Conservation (phyloP, 2,113 vertebrate genomes). For the Steatornis caripensis region DNA sequence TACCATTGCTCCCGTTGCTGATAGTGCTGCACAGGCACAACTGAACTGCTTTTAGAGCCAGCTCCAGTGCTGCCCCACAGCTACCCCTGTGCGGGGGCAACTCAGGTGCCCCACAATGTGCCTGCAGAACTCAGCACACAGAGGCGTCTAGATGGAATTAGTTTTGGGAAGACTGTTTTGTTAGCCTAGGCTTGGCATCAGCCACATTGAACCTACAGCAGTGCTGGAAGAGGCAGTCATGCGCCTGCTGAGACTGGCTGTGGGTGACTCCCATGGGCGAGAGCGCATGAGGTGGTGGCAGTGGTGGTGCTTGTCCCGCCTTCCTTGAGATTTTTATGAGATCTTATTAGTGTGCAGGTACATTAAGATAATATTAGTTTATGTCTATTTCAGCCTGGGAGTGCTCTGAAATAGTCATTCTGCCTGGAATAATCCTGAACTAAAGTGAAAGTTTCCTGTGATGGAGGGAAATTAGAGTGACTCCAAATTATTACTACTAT, state of each 20-base stretch:
- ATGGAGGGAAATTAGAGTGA: neutral
- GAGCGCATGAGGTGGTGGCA: neutral
- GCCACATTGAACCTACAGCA: neutral
- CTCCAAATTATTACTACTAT: neutral
- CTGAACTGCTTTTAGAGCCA: neutral
- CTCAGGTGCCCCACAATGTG: accelerated
- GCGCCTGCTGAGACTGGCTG: neutral
- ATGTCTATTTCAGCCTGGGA: neutral
- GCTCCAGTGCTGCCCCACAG: neutral
- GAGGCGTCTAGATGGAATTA: neutral
- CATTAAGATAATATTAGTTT: neutral
- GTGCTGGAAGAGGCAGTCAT: neutral
- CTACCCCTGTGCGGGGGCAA: accelerated
- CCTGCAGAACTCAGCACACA: accelerated
- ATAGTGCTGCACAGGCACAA: neutral
- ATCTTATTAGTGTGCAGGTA: neutral
- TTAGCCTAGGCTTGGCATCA: neutral
- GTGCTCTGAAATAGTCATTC: neutral
- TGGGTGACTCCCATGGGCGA: neutral
- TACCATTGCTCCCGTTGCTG: neutral
- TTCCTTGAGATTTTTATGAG: neutral
- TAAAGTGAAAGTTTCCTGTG: neutral
- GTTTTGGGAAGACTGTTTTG: neutral
- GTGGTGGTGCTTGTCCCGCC: neutral
- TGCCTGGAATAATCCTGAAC: neutral